Base-by-base conservation (phyloP, 2,888 invertebrate genomes). In the Andrena minutula region DNA sequence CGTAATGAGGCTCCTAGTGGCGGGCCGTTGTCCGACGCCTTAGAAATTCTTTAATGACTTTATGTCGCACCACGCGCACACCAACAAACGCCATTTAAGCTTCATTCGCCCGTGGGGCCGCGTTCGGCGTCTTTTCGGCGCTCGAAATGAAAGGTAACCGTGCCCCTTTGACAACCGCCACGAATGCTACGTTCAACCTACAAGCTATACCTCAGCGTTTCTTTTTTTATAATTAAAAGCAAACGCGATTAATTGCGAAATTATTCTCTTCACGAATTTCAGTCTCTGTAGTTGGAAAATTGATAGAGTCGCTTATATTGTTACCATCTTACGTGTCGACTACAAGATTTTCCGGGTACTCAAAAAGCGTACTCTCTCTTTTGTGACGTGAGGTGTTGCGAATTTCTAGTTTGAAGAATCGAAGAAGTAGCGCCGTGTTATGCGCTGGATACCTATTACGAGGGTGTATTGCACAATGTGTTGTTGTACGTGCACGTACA, bases 41-140 rank as follows among this genome's bases (percentile, higher is more conserved):
- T 92, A 92, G 90, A 92, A 92, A 91, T 91, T 91, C 92, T 89
- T 89, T 92, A 92, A 92, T 89, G 91, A 89, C 90, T 92, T 90
- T 90, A 90, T 84, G 91, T 88, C 88, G 86, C 86, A 80, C 73
- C 78, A 72, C 71, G 75, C 71, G 73, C 85, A 86, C 79, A 86
- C 82, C 79, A 75, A 83, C 84, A 87, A 85, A 81, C 82, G 68
- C 77, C 72, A 84, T 83, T 89, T 83, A 80, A 86, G 79, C 79
- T 70, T 75, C 79, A 68, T 86, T 84, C 53, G 60, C 53, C 53
- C 20, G 74, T 72, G 82, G 75, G 77, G 66, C 74, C 74, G 58
- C 41, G 30, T 64, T 70, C 71, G 12, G 60, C 35, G 26, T 28
- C 49, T 28, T 28, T 30, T 8, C 8, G 4, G n/a, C 30, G 8